Evolutionary conservation across 2,113 vertebrate genomes (phyloP).

Genomic region (Porphyrio hochstetteri): DNA sequence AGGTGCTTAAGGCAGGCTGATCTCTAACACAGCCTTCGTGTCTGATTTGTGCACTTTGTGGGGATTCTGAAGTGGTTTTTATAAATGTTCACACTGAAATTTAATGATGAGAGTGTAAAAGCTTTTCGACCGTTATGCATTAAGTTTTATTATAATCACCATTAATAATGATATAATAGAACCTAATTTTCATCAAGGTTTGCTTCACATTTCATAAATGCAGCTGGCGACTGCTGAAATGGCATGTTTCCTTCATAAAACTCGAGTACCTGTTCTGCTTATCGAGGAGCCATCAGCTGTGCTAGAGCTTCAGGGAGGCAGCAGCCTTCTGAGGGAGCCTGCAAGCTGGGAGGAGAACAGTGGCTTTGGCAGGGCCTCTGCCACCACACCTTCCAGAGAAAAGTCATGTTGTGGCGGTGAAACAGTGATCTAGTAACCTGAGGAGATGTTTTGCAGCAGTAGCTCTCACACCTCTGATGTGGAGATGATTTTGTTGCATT

Average conservation of each 20-base stretch:
- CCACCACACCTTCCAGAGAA: not conserved
- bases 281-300: not conserved
- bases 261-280: not conserved
- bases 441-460: not conserved
- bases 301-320: not conserved
- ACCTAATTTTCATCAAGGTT: slow-evolving; percentile 27
- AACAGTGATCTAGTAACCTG: not conserved
- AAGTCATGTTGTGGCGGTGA: not conserved
- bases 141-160: slow-evolving; percentile 14
- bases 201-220: not conserved
- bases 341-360: fast-evolving
- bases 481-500: not conserved
- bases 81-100: not conserved
- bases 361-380: not conserved
- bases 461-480: fast-evolving
- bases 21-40: not conserved
- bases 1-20: not conserved
- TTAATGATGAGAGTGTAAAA: slow-evolving; percentile 35
- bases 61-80: slow-evolving; percentile 34
- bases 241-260: not conserved
- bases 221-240: not conserved
- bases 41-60: slow-evolving; percentile 18
- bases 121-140: slow-evolving; percentile 1
- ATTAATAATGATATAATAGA: slow-evolving; percentile 1
- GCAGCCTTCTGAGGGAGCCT: not conserved